These are phyloP conservation scores for Calyptommatus sinebrachiatus DNA, from an alignment of 2,113 vertebrate species.

Conservation along the genomic window DNA sequence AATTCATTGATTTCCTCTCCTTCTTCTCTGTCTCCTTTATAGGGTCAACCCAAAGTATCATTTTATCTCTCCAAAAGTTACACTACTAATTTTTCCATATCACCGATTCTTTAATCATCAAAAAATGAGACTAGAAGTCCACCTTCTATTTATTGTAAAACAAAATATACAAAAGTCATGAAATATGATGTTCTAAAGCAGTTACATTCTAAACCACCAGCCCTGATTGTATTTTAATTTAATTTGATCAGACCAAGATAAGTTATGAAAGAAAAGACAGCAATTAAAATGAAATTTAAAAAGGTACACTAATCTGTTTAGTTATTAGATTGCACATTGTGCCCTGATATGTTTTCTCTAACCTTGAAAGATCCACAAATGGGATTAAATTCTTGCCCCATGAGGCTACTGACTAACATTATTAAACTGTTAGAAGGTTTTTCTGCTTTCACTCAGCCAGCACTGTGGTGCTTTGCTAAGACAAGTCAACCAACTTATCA, in stretches of 20 bases:
- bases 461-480: neutral
- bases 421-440: neutral
- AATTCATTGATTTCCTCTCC: too few species aligned
- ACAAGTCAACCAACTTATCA: neutral
- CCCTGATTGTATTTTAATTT: neutral
- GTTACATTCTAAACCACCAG: neutral
- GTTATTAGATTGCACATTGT: neutral
- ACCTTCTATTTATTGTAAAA: too few species aligned
- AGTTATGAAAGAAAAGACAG: neutral
- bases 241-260: neutral
- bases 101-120: too few species aligned
- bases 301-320: neutral
- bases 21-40: too few species aligned
- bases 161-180: too few species aligned
- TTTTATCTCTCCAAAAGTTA: too few species aligned
- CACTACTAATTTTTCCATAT: too few species aligned
- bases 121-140: too few species aligned
- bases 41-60: too few species aligned
- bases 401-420: neutral
- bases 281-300: neutral
- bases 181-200: neutral
- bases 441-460: neutral
- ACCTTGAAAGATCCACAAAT: neutral
- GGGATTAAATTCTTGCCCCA: neutral
- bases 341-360: neutral